Percentiles rank a stretch among this genome's conserved stretches.
Conservation (phyloP, 2,797 vertebrate species). For the Onychomys leucogaster region DNA sequence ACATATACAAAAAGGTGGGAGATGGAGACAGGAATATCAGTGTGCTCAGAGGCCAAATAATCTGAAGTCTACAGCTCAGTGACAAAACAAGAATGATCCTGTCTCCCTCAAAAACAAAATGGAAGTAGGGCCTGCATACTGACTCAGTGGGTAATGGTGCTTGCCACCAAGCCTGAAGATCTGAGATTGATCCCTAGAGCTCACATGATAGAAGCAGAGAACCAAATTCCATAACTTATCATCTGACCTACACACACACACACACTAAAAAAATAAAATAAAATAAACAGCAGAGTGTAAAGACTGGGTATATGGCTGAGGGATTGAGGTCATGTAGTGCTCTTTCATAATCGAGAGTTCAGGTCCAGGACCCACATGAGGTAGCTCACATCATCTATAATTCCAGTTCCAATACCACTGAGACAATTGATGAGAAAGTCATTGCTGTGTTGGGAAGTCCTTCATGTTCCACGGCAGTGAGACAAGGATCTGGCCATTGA, state of each 20-base stretch:
- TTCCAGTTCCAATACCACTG: neutral
- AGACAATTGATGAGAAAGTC: neutral
- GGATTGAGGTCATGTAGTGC: neutral
- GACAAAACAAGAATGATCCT: neutral
- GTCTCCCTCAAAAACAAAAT: neutral
- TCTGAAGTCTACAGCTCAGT: neutral
- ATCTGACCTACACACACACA: neutral
- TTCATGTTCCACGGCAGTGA: neutral
- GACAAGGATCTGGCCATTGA: neutral
- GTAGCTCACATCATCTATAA: neutral
- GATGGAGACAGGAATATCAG: neutral
- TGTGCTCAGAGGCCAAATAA: neutral
- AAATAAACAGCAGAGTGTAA: neutral
- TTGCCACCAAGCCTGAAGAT: no score
- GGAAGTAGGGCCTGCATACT: neutral
- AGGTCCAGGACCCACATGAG: neutral
- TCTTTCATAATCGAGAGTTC: neutral
- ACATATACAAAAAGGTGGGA: neutral
- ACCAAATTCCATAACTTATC: neutral
- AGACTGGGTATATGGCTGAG: neutral
- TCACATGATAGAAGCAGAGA: neutral
- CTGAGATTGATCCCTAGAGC: neutral
- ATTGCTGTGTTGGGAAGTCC: neutral
- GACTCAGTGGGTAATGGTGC: neutral
- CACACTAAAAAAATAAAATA: neutral